Conservation (phyloP, 2,113 vertebrate species). For the Myodes glareolus region DNA sequence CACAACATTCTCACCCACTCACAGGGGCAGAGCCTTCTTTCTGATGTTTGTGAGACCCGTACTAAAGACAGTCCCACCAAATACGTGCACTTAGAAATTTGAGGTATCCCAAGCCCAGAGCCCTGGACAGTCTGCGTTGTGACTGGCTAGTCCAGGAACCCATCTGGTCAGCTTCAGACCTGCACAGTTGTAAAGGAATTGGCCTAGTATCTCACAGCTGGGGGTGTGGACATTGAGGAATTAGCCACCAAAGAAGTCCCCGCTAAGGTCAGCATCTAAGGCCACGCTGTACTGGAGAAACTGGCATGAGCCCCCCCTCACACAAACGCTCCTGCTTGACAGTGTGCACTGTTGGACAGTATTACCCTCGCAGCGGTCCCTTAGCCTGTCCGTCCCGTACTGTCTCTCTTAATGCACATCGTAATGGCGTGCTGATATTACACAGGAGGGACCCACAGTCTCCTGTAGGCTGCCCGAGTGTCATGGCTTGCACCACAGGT, state of each 20-base stretch:
- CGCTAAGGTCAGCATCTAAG: not conserved
- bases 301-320: not conserved
- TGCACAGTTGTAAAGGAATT: not conserved
- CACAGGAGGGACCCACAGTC: conserved; percentile 77
- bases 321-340: not conserved
- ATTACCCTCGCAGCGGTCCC: not conserved
- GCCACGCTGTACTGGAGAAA: not conserved
- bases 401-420: conserved; percentile 71
- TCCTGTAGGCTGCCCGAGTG: conserved; percentile 76
- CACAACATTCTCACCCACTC: not conserved
- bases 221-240: not conserved
- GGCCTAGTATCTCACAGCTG: not conserved
- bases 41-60: not conserved
- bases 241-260: not conserved
- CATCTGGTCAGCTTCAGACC: not conserved
- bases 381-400: not conserved
- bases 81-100: not conserved
- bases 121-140: not conserved
- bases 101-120: not conserved
- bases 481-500: conserved; percentile 79
- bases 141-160: not conserved
- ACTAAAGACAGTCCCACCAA: not conserved
- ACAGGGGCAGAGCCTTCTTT: not conserved
- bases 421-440: conserved; percentile 73
- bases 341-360: not conserved